Base-by-base conservation (phyloP, 1,140 invertebrate genomes). In the Uloborus diversus region DNA sequence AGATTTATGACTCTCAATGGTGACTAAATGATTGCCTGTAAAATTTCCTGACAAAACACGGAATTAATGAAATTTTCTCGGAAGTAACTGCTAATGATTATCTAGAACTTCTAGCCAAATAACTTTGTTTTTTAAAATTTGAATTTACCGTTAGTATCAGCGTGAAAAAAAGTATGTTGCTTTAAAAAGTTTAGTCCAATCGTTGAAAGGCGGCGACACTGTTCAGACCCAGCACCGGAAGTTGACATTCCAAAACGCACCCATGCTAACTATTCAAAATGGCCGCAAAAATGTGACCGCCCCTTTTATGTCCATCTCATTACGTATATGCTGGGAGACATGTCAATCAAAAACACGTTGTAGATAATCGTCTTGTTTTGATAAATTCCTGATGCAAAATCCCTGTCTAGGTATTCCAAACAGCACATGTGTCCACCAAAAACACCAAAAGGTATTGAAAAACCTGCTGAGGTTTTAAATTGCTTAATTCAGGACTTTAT, bases 311-410 rank as follows among this genome's bases (percentile, higher is more conserved):
- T 57, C 42, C 62, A 78, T 66, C 61, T 78, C 73, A 78, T 78
- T 78, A 78, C 61, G 61, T 28, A 66, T 57, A 59, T 78, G 30
- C 37, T 20, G 61, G 56, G 23, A 33, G 32, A 5, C 73, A 61
- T 78, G 73, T 78, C 73, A 78, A 78, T 78, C 73, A 78, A 78
- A 78, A 17, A 14, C n/a, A n/a, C n/a, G n/a, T n/a, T n/a, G n/a
- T n/a, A n/a, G n/a, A n/a, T n/a, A n/a, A n/a, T n/a, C n/a, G n/a
- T n/a, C n/a, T n/a, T n/a, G n/a, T n/a, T n/a, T n/a, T n/a, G n/a
- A n/a, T n/a, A n/a, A n/a, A n/a, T n/a, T n/a, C n/a, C n/a, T n/a
- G n/a, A n/a, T n/a, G n/a, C n/a, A n/a, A n/a, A n/a, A n/a, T n/a
- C n/a, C n/a, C n/a, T n/a, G n/a, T n/a, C n/a, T n/a, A n/a, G n/a